Percentiles rank a stretch among this genome's conserved stretches.
These are phyloP conservation scores for Chaitophorus viminalis DNA, from an alignment of 2,888 invertebrate species.

Conservation along the genomic window DNA sequence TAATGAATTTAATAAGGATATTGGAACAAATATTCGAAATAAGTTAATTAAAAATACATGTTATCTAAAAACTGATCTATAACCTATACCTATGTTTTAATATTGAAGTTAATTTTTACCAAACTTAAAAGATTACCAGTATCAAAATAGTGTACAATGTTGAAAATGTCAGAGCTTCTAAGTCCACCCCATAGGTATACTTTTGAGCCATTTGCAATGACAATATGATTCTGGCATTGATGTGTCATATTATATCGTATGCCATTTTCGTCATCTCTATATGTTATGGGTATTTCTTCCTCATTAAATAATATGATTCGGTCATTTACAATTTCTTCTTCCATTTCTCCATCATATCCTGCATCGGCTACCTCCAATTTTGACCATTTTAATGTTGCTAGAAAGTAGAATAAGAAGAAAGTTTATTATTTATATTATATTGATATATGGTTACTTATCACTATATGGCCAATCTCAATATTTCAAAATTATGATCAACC, in stretches of 20 bases:
- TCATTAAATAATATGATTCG: too few species aligned
- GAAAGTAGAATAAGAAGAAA: not conserved
- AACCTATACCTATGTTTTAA: too few species aligned
- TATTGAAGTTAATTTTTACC: not conserved
- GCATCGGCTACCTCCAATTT: slow-evolving; percentile 12
- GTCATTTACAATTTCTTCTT: too few species aligned
- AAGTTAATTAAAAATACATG: too few species aligned
- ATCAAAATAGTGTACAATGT: slow-evolving; percentile 83
- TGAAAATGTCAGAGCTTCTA: slow-evolving; percentile 85
- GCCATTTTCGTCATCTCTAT: too few species aligned
- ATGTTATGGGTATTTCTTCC: too few species aligned
- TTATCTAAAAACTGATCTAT: too few species aligned
- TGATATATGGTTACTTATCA: too few species aligned
- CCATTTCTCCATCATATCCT: too few species aligned
- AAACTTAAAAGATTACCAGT: slow-evolving; percentile 69
- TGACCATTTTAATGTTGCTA: slow-evolving; percentile 55
- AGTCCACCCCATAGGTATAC: slow-evolving; percentile 93
- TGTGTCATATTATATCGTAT: too few species aligned
- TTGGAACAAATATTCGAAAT: too few species aligned
- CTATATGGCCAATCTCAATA: not conserved
- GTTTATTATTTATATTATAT: not conserved
- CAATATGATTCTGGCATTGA: slow-evolving; percentile 96
- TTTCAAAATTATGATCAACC: not conserved
- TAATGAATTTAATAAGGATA: too few species aligned
- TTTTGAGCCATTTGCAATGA: slow-evolving; percentile 80